Conservation (phyloP, 2,797 vertebrate species). For the Mareca strepera region DNA sequence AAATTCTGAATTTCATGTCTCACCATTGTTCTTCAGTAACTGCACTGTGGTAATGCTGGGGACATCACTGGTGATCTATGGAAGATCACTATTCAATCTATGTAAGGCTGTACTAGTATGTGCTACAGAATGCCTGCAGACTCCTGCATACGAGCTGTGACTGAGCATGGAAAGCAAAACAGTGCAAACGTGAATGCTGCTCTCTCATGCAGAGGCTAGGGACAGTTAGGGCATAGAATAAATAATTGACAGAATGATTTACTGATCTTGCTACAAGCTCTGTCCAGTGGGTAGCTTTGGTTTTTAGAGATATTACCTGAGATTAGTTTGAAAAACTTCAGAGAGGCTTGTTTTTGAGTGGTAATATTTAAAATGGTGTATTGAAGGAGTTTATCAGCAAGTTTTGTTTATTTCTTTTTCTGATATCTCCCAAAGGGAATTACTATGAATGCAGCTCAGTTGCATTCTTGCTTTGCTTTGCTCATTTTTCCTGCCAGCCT, state of each 20-base stretch:
- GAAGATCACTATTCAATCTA: background rate
- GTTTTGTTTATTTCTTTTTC: background rate
- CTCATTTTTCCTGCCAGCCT: background rate
- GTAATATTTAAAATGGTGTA: background rate
- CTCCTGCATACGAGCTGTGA: fast-evolving
- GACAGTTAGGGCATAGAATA: background rate
- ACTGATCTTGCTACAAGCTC: background rate
- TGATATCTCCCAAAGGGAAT: background rate
- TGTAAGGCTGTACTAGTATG: background rate
- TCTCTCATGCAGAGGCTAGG: background rate
- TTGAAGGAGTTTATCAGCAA: background rate
- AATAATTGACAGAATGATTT: slow-evolving; percentile 11
- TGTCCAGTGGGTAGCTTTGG: background rate
- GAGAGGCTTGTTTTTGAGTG: background rate
- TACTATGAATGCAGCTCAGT: background rate
- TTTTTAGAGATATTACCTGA: background rate
- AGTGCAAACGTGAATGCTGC: background rate
- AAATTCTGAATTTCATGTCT: background rate
- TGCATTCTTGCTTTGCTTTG: background rate
- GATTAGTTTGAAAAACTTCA: slow-evolving; percentile 7
- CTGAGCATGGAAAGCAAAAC: background rate
- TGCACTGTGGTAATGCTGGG: background rate
- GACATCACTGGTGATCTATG: background rate
- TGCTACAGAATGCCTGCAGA: background rate
- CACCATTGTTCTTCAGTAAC: background rate